phyloP scores from a whole-genome alignment of 2,797 vertebrate genomes.

The Rhodeus uyekii region DNA sequence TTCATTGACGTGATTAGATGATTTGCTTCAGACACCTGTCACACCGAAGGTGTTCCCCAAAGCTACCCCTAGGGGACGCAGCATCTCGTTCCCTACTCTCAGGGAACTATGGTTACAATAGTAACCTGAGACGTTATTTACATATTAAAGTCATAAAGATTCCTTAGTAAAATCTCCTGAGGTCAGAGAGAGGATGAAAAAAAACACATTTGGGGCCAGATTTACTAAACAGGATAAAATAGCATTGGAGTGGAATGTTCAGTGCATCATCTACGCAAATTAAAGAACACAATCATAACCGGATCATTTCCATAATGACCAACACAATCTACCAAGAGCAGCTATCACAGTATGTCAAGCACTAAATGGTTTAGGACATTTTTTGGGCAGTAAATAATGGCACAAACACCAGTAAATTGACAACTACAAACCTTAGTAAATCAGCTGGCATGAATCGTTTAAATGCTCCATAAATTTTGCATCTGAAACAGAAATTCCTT shows the following conservation, averaged over 20 bases:
- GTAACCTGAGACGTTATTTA: too few species aligned
- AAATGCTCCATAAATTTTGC: neutral
- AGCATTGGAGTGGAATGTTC: neutral
- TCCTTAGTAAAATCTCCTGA: neutral
- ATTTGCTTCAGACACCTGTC: too few species aligned
- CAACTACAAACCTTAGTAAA: too few species aligned
- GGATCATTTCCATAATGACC: neutral
- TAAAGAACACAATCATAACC: neutral
- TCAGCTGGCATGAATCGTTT: neutral
- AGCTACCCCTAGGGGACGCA: too few species aligned
- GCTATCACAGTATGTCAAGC: neutral
- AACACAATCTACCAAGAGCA: neutral
- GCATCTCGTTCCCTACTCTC: too few species aligned
- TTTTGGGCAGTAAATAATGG: neutral
- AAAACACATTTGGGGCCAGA: neutral
- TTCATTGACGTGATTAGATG: too few species aligned
- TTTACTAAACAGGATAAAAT: neutral
- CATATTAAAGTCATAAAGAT: neutral
- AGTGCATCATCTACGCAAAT: neutral
- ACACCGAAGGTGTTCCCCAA: too few species aligned
- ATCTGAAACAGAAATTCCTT: neutral
- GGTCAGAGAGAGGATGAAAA: neutral
- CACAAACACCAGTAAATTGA: too few species aligned
- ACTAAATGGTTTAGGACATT: neutral
- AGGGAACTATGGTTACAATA: too few species aligned